These are phyloP conservation scores for Cyclargus thomasi DNA, from an alignment of 1,140 invertebrate species.

Conservation along the genomic window DNA sequence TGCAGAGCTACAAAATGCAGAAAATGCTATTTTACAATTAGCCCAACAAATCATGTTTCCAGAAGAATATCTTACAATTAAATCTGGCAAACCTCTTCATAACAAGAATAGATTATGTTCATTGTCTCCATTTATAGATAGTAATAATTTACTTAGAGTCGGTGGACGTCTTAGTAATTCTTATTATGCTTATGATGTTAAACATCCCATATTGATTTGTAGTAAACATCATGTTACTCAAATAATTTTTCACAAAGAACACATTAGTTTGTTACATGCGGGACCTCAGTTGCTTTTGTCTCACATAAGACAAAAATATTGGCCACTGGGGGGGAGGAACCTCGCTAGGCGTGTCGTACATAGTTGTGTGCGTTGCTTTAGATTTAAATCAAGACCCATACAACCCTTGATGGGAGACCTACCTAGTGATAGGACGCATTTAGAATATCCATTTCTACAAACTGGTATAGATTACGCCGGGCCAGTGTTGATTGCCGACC, in stretches of 20 bases:
- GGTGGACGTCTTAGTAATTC: slow-evolving; percentile 33
- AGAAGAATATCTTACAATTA: slow-evolving; percentile 21
- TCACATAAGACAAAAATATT: slow-evolving; percentile 24
- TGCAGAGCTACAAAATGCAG: slow-evolving; percentile 15
- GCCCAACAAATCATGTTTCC: slow-evolving; percentile 2
- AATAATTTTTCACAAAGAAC: slow-evolving; percentile 20
- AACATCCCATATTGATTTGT: slow-evolving; percentile 29
- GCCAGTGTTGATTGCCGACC: background rate
- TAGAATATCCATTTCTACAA: slow-evolving; percentile 11
- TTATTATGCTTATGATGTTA: slow-evolving; percentile 27
- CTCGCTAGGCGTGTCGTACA: slow-evolving; percentile 14
- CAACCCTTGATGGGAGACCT: slow-evolving; percentile 1
- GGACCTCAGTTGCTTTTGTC: slow-evolving; percentile 22
- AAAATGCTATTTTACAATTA: slow-evolving; percentile 15
- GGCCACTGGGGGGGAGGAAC: slow-evolving; percentile 24
- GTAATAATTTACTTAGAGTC: slow-evolving; percentile 27
- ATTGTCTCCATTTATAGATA: slow-evolving; percentile 25
- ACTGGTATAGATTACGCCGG: slow-evolving; percentile 1
- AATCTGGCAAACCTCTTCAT: slow-evolving; percentile 14
- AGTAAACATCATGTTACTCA: slow-evolving; percentile 24
- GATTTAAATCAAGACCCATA: background rate
- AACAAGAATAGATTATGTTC: slow-evolving; percentile 22
- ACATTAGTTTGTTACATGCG: slow-evolving; percentile 22
- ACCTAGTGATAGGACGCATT: background rate
- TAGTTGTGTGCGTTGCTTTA: slow-evolving; percentile 12